A percentile compares a stretch with the other conserved stretches of the same genome.
These are phyloP conservation scores for Leuciscus idus DNA, from an alignment of 2,113 vertebrate genomes.

Conservation along the genomic window DNA sequence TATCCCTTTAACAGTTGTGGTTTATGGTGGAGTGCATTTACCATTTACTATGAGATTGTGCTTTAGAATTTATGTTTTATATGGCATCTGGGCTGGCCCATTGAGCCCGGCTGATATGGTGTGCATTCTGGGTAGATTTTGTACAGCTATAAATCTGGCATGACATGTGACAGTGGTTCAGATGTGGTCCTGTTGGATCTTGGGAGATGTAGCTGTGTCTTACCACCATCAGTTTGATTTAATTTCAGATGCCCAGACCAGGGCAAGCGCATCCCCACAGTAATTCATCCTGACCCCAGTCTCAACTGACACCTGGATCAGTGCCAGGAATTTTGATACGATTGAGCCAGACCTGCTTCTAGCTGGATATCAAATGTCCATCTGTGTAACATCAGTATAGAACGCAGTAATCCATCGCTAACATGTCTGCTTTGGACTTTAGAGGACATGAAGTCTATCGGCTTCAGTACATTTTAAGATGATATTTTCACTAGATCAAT, in stretches of 20 bases:
- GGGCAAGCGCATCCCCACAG: not conserved
- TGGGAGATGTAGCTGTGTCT: constrained; percentile 30
- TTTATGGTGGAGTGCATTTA: not conserved
- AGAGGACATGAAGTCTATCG: not conserved
- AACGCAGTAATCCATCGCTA: not conserved
- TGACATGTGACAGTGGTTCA: constrained; percentile 7
- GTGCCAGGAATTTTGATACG: constrained; percentile 8
- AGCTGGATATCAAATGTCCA: not conserved
- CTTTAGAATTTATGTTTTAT: not conserved
- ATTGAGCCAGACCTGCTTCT: not conserved
- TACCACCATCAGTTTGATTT: constrained; percentile 20
- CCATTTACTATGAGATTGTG: not conserved
- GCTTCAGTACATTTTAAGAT: not conserved
- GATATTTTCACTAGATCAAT: not conserved
- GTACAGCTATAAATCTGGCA: not conserved
- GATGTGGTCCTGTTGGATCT: not conserved
- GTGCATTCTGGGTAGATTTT: not conserved
- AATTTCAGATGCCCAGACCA: not conserved
- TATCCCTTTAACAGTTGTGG: not conserved
- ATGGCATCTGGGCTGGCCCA: not conserved
- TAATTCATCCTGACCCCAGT: constrained; percentile 22
- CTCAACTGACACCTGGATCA: constrained; percentile 16
- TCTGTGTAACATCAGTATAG: constrained; percentile 4
- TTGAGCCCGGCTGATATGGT: not conserved
- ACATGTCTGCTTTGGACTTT: not conserved